Evolutionary conservation across 1,140 invertebrate species (phyloP).

Genomic region (Heterodera carotae): DNA sequence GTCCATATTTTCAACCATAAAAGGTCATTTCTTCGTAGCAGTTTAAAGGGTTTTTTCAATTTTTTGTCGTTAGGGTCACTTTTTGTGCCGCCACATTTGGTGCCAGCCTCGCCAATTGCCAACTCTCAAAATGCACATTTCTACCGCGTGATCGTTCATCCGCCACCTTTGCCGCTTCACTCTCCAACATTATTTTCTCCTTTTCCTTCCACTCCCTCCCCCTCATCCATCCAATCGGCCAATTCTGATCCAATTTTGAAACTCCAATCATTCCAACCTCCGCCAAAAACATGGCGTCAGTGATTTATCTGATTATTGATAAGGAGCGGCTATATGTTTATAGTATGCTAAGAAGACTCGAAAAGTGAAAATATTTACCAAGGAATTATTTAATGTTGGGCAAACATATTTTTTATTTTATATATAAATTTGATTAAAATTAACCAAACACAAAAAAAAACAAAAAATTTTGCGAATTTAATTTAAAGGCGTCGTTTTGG

Average conservation of each 20-base stretch:
- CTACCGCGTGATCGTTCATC: background rate
- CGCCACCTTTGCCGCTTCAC: background rate
- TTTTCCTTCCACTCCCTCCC: background rate
- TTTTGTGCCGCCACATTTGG: background rate
- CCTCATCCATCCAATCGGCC: background rate
- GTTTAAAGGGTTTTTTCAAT: background rate
- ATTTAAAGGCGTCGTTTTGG: constrained; percentile 26
- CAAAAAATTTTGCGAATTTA: background rate
- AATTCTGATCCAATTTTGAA: background rate
- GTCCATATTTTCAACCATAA: background rate
- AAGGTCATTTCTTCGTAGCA: background rate
- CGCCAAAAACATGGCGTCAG: background rate
- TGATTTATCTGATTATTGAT: too few species aligned
- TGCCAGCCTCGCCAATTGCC: background rate
- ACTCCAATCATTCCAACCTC: background rate
- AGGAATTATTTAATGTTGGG: too few species aligned
- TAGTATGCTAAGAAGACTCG: too few species aligned
- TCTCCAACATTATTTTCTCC: background rate
- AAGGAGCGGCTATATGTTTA: too few species aligned
- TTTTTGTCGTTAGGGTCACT: background rate
- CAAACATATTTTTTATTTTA: too few species aligned
- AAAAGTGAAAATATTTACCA: too few species aligned
- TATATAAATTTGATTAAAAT: background rate
- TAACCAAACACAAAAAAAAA: background rate
- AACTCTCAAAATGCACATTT: background rate